phyloP scores from a whole-genome alignment of 2,113 vertebrate species.

The Nycticorax nycticorax region DNA sequence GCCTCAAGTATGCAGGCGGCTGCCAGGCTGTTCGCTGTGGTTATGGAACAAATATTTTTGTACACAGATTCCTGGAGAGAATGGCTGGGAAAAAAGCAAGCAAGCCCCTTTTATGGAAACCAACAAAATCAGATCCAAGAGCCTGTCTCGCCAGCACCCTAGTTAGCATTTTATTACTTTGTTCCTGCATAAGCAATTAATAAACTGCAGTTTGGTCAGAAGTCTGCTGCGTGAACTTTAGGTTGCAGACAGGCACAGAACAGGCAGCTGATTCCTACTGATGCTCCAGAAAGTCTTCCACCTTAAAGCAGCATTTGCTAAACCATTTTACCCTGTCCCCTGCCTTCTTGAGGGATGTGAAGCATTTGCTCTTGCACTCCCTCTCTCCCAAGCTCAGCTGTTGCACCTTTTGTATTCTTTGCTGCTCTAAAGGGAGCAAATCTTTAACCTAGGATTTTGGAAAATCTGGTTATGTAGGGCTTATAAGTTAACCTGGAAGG shows the following conservation, averaged over 20 bases:
- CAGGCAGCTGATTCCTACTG: background rate
- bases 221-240: background rate
- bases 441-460: background rate
- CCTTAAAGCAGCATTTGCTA: background rate
- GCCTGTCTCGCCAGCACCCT: background rate
- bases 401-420: background rate
- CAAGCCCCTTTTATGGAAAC: background rate
- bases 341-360: background rate
- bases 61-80: slow-evolving; percentile 32
- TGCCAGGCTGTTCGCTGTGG: background rate
- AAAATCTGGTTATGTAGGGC: background rate
- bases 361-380: background rate
- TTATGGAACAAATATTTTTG: slow-evolving; percentile 34
- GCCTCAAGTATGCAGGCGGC: background rate
- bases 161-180: background rate
- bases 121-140: background rate
- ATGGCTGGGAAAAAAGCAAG: slow-evolving; percentile 6
- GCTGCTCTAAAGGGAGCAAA: background rate
- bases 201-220: background rate
- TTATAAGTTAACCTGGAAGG: background rate
- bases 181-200: background rate
- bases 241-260: background rate
- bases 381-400: background rate
- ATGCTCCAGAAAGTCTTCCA: background rate
- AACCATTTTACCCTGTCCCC: background rate